Percentiles rank a stretch among this genome's conserved stretches.
Evolutionary conservation across 2,113 vertebrate genomes (phyloP).

Genomic region (Pelecanus crispus): DNA sequence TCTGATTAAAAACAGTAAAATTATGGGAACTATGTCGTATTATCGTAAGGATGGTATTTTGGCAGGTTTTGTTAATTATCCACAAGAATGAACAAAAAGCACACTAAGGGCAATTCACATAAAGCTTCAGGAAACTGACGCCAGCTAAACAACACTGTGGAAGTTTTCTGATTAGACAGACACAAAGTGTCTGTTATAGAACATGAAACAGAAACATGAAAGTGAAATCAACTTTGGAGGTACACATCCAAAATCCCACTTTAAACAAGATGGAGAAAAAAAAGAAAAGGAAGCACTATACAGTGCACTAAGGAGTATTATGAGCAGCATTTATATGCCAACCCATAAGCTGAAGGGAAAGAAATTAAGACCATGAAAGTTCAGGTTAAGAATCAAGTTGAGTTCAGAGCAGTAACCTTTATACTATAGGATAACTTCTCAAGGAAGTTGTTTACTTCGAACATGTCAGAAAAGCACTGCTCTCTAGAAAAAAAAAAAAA

Average conservation of each 20-base stretch:
- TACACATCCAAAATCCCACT: neutral
- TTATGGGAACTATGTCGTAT: neutral
- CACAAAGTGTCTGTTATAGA: neutral
- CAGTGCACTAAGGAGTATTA: neutral
- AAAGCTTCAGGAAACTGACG: neutral
- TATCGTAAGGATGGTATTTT: accelerated
- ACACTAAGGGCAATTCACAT: neutral
- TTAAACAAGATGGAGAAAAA: neutral
- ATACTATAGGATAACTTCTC: neutral
- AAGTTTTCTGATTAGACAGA: neutral
- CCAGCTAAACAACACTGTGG: neutral
- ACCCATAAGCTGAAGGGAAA: neutral
- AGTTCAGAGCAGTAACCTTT: neutral
- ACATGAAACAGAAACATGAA: neutral
- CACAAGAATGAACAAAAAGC: neutral
- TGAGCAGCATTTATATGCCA: neutral
- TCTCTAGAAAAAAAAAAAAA: neutral
- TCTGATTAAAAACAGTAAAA: neutral
- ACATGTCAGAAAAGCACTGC: neutral
- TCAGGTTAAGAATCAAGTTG: neutral
- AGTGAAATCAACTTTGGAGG: neutral
- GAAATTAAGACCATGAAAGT: neutral
- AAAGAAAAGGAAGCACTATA: neutral
- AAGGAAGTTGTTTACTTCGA: neutral
- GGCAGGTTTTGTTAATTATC: neutral